These are phyloP conservation scores for Saccostrea cuccullata DNA, from an alignment of 1,140 invertebrate species.

Conservation along the genomic window DNA sequence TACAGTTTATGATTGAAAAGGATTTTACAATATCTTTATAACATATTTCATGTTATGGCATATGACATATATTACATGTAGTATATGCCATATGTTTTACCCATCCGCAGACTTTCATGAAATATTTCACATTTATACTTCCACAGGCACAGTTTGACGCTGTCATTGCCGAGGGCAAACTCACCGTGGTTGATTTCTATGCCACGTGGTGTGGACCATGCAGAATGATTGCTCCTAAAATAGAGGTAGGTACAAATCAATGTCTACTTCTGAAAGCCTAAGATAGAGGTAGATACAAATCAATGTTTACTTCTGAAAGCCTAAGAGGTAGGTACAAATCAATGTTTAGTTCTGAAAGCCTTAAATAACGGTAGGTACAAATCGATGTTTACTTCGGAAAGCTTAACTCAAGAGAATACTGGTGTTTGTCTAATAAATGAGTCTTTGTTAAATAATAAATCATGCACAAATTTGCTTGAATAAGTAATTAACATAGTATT, in stretches of 20 bases:
- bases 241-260: conserved; percentile 77
- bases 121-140: background rate
- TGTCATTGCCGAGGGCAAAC: conserved; percentile 86
- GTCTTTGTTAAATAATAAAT: no score
- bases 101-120: background rate
- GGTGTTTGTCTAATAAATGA: no score
- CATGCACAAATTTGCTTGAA: no score
- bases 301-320: no score
- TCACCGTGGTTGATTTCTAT: conserved; percentile 91
- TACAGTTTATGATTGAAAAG: background rate
- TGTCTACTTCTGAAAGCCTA: background rate
- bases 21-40: background rate
- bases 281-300: no score
- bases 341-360: no score
- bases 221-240: conserved; percentile 91
- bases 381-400: no score
- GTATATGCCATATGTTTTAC: background rate
- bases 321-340: no score
- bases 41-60: background rate
- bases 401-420: no score
- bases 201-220: conserved; percentile 90
- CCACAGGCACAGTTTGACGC: conserved; percentile 85
- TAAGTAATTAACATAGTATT: no score
- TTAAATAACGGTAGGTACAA: no score
- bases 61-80: no score